Evolutionary conservation across 2,113 vertebrate species (phyloP).

Genomic region (Beaufortia kweichowensis): DNA sequence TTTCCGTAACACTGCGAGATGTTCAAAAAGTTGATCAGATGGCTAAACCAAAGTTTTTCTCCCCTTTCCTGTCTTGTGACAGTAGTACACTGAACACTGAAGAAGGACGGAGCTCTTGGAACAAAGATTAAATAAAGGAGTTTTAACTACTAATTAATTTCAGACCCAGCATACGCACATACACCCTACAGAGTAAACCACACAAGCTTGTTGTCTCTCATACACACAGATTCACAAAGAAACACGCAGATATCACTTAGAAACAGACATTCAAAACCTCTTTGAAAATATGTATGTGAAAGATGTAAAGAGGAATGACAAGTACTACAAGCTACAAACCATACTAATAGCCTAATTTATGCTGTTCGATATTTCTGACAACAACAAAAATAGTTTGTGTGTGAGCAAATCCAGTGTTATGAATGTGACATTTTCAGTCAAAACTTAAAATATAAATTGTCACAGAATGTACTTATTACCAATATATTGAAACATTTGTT

Average conservation of each 20-base stretch:
- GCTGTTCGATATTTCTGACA: too few species aligned
- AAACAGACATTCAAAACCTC: conserved; percentile 14
- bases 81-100: conserved; percentile 2
- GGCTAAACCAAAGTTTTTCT: conserved; percentile 25
- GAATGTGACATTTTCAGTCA: too few species aligned
- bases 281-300: not conserved
- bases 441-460: too few species aligned
- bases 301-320: conserved; percentile 14
- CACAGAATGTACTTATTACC: too few species aligned
- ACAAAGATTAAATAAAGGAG: conserved; percentile 28
- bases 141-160: conserved; percentile 46
- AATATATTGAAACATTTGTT: too few species aligned
- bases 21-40: conserved; percentile 35
- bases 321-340: not conserved
- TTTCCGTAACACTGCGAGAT: conserved; percentile 30
- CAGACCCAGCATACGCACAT: conserved; percentile 19
- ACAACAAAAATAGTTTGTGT: too few species aligned
- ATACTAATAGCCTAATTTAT: too few species aligned
- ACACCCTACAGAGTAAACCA: not conserved
- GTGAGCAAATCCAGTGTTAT: too few species aligned
- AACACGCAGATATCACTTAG: not conserved
- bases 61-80: not conserved
- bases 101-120: conserved; percentile 10
- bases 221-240: too few species aligned
- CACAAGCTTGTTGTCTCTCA: conserved; percentile 2